Conservation (phyloP, 1,140 invertebrate species). For the Doryteuthis pealeii region DNA sequence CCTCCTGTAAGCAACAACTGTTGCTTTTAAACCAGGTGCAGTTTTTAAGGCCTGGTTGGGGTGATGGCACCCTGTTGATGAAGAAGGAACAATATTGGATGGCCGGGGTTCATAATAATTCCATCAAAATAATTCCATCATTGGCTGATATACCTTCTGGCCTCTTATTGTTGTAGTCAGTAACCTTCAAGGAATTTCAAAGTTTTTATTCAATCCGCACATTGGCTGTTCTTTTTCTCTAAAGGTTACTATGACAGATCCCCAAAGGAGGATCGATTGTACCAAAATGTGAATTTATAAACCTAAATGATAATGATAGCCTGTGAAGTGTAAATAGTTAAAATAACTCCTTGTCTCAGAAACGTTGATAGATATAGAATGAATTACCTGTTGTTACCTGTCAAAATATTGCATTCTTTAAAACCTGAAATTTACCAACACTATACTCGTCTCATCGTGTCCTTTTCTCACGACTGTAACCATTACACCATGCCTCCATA, state of each 20-base stretch:
- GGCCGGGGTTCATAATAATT: background rate
- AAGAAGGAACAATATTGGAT: constrained; percentile 59
- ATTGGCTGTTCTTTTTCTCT: background rate
- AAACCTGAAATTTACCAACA: too few species aligned
- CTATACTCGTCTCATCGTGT: too few species aligned
- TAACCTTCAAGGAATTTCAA: too few species aligned
- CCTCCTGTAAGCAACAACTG: constrained; percentile 58
- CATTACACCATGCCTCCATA: too few species aligned
- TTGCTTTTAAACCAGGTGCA: constrained; percentile 60
- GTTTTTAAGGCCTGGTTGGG: constrained; percentile 57
- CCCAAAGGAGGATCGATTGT: background rate
- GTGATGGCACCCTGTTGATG: constrained; percentile 56
- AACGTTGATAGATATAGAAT: too few species aligned
- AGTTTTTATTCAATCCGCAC: background rate
- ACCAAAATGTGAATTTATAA: background rate
- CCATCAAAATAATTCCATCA: background rate
- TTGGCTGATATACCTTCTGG: background rate
- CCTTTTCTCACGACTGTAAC: too few species aligned
- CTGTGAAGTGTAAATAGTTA: too few species aligned
- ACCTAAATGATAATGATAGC: background rate
- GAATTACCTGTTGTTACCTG: too few species aligned
- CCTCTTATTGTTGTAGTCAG: background rate
- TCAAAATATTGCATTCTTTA: too few species aligned
- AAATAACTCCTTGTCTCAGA: too few species aligned
- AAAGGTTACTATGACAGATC: background rate